phyloP scores from a whole-genome alignment of 2,113 vertebrate species.

The Elgaria multicarinata region DNA sequence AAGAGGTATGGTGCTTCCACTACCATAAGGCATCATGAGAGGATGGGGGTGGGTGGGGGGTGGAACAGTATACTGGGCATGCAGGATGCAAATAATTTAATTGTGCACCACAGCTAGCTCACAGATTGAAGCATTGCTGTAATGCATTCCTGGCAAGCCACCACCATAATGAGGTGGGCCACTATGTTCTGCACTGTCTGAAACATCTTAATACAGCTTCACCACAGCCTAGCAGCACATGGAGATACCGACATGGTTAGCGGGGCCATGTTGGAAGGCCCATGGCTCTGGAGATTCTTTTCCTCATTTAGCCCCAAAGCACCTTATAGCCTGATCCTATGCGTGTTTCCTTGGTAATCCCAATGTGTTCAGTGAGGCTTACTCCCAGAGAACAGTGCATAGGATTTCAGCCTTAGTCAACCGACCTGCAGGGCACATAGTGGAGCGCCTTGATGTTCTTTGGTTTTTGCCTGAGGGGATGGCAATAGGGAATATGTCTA shows the following conservation, averaged over 20 bases:
- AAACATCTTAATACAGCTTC: neutral
- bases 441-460: conserved; percentile 50
- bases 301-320: neutral
- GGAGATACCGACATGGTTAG: neutral
- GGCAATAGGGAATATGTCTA: conserved; percentile 63
- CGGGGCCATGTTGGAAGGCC: neutral
- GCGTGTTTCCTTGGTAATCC: neutral
- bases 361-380: neutral
- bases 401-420: conserved; percentile 10
- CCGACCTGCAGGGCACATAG: neutral
- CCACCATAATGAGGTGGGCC: neutral
- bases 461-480: conserved; percentile 61
- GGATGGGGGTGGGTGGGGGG: neutral
- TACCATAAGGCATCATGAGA: neutral
- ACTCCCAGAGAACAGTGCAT: neutral
- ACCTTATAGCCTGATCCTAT: neutral
- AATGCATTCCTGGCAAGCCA: neutral
- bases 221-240: neutral
- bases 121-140: neutral
- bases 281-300: neutral
- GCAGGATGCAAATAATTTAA: neutral
- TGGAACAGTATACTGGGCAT: neutral
- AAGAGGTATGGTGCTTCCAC: neutral
- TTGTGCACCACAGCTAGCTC: neutral
- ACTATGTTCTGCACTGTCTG: neutral